Conservation (phyloP, 2,888 invertebrate species). For the Siphonodentalium dalli region DNA sequence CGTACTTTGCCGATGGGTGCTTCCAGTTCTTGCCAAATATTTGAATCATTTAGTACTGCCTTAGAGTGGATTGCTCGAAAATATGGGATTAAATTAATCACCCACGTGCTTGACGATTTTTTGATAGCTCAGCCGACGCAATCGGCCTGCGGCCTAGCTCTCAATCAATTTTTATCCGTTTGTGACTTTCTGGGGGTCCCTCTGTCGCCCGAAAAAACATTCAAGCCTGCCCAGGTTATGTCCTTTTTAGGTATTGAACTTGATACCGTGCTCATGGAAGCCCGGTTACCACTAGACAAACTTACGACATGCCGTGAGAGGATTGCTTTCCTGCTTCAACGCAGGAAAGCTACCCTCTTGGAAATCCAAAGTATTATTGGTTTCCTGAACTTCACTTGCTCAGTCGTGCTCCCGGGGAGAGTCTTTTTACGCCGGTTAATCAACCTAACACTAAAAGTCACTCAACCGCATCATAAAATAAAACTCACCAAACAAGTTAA, state of each 20-base stretch:
- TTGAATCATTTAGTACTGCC: slow-evolving; percentile 9
- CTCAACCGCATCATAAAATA: neutral
- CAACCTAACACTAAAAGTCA: slow-evolving; percentile 1
- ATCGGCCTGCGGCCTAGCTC: neutral
- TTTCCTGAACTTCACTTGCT: slow-evolving; percentile 6
- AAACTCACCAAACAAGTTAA: slow-evolving; percentile 1
- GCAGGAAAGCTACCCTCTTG: neutral
- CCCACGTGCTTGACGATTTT: slow-evolving; percentile 15
- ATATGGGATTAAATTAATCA: neutral
- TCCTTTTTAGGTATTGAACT: slow-evolving; percentile 1
- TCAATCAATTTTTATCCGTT: neutral
- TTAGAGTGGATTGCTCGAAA: slow-evolving; percentile 13
- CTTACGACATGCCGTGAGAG: neutral
- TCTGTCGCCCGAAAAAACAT: neutral
- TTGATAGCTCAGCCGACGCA: neutral
- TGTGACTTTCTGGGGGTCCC: neutral
- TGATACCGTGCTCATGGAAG: neutral
- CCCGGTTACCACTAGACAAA: slow-evolving; percentile 2
- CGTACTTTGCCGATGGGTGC: slow-evolving; percentile 8
- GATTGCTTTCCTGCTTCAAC: neutral
- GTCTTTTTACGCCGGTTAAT: slow-evolving; percentile 7
- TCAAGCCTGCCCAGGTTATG: neutral
- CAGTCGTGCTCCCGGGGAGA: slow-evolving; percentile 5
- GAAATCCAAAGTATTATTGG: slow-evolving; percentile 5
- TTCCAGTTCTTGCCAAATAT: too few relatives aligned